Evolutionary conservation across 2,797 vertebrate genomes (phyloP).

Genomic region (Rhynchonycteris naso): DNA sequence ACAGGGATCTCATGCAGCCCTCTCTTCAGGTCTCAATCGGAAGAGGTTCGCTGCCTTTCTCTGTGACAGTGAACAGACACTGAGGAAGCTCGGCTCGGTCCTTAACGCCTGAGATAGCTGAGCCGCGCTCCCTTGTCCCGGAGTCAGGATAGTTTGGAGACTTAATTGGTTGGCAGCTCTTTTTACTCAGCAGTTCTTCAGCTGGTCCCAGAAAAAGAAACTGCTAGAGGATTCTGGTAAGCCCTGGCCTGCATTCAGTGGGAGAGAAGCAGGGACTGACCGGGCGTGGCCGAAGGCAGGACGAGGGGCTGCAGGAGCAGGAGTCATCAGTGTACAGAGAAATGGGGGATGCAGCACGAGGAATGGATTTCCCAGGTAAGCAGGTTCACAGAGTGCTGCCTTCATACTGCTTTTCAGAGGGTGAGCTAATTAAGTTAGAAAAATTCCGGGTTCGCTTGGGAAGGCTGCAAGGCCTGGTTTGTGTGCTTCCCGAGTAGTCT

Average conservation of each 20-base stretch:
- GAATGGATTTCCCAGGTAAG: not conserved
- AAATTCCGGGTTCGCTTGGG: constrained; percentile 17
- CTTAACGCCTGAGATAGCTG: not conserved
- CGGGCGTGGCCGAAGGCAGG: not conserved
- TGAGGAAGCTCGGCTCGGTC: not conserved
- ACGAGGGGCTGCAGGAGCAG: not conserved
- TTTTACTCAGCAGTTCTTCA: not conserved
- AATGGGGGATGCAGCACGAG: not conserved
- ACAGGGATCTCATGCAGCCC: not conserved
- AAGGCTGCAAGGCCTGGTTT: constrained; percentile 75
- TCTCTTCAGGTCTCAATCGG: not conserved
- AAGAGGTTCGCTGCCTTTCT: not conserved
- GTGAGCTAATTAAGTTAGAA: not conserved
- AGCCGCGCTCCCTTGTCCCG: not conserved
- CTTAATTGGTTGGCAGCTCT: not conserved
- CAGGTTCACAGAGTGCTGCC: constrained; percentile 14
- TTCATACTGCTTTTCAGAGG: not conserved
- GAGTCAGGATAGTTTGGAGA: constrained; percentile 8
- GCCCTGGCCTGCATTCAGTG: not conserved
- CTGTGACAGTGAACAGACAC: not conserved
- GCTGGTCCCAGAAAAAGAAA: not conserved
- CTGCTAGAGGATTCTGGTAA: constrained; percentile 20
- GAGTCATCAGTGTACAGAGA: not conserved
- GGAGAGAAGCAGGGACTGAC: not conserved
- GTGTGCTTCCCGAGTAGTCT: constrained; percentile 44